Conservation (phyloP, 2,888 invertebrate genomes). For the Ellobium chinense region DNA sequence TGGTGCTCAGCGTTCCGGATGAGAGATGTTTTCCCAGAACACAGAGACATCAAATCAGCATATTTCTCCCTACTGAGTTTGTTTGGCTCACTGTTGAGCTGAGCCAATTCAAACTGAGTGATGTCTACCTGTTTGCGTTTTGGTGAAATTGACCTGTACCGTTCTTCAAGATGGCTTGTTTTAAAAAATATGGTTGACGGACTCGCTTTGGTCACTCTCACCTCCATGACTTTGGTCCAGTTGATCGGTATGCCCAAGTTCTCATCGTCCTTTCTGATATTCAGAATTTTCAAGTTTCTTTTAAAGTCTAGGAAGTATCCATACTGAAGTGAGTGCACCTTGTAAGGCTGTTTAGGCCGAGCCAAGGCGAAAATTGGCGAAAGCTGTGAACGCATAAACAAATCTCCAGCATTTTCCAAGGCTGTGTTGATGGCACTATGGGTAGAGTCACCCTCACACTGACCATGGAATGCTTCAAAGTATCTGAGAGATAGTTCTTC, state of each 20-base stretch:
- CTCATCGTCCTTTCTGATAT: not conserved
- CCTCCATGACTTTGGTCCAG: not conserved
- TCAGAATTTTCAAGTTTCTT: not conserved
- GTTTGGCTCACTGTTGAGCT: conserved; percentile 18
- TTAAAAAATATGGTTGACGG: conserved; percentile 7
- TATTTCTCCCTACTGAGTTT: conserved; percentile 13
- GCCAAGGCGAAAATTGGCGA: not conserved
- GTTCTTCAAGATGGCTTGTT: not conserved
- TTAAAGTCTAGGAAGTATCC: conserved; percentile 11
- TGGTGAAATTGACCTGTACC: not conserved
- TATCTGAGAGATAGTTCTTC: conserved; percentile 21
- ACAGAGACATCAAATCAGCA: conserved; percentile 3
- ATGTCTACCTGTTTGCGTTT: not conserved
- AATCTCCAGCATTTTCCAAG: conserved; percentile 5
- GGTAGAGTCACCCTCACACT: conserved; percentile 12
- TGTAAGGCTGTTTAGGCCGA: not conserved
- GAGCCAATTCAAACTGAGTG: not conserved
- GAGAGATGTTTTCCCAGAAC: no score
- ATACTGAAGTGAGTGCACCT: conserved; percentile 1
- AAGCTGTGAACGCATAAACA: conserved; percentile 14
- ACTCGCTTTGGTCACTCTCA: not conserved
- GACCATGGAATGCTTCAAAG: conserved; percentile 14
- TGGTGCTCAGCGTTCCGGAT: no score
- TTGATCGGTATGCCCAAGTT: not conserved
- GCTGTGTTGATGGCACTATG: conserved; percentile 11